Conservation (phyloP, 1,140 invertebrate genomes). For the Rhagoletis zephyria region DNA sequence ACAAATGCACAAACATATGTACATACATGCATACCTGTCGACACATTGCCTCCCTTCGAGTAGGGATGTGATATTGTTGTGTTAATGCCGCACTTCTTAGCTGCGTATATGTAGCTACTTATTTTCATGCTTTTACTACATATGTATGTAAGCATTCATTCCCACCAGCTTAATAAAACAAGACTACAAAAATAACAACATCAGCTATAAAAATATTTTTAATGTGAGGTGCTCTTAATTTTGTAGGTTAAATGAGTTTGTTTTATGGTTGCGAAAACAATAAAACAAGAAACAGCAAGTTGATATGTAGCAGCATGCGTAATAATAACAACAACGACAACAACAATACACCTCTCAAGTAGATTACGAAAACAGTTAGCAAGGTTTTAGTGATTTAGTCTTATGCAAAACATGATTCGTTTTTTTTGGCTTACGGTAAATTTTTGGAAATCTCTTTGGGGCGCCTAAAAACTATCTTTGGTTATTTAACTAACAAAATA, state of each 20-base stretch:
- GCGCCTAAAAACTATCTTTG: neutral
- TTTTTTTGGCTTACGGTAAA: neutral
- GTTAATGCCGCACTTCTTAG: neutral
- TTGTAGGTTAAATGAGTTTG: slow-evolving; percentile 46
- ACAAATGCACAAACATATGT: neutral
- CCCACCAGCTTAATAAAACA: neutral
- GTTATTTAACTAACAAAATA: no score
- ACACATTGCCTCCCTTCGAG: neutral
- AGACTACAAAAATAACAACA: slow-evolving; percentile 37
- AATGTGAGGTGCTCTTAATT: slow-evolving; percentile 50
- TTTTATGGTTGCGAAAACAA: slow-evolving; percentile 45
- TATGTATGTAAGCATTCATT: neutral
- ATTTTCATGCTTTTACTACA: neutral
- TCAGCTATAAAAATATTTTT: slow-evolving; percentile 52
- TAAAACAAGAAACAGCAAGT: neutral
- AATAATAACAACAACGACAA: slow-evolving; percentile 4
- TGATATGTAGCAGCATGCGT: neutral
- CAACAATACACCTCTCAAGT: neutral
- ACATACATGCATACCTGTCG: neutral
- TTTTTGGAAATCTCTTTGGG: neutral
- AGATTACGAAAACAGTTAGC: slow-evolving; percentile 16
- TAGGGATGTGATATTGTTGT: slow-evolving; percentile 31
- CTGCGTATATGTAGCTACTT: no score
- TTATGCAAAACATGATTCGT: slow-evolving; percentile 38
- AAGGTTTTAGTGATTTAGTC: slow-evolving; percentile 10